Evolutionary conservation across 2,888 invertebrate species (phyloP), one percentile per base, ranked within the genome.

Genomic region (Lottia scabra): DNA sequence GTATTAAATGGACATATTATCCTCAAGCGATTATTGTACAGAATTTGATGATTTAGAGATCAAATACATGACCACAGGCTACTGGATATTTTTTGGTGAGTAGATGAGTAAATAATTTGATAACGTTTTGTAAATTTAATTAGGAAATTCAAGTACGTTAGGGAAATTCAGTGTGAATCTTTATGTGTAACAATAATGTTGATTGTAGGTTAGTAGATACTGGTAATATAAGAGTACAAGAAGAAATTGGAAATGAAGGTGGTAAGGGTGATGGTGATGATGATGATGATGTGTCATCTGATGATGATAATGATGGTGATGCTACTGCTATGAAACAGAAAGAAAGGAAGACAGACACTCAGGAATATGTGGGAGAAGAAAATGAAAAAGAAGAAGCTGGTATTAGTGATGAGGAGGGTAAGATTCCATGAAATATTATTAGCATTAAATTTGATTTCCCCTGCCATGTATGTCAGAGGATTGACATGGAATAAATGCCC

Each of bases 271-370:
- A 80, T 68, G 84, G 85, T 12, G 81, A 79, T 15, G 84, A 82
- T 65, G 26, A 45, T 44, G 89, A 90, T 62, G 90, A 90, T 10
- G 86, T 87, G 68, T 90, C 90, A 68, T 90, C 90, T 15, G 90
- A 89, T 89, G 78, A 93, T 89, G 89, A 90, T 80, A 93, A 93
- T 83, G 92, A 92, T 79, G 93, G 93, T 77, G 94, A 94, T 82
- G 93, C 93, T 79, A 93, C 93, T 69, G 92, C 93, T 23, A 82
- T 79, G 27, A 84, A 84, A 68, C 80, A 80, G 43, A 75, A 76
- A 73, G 68, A 75, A 70, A 76, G 77, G 48, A 80, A 76, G 66
- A 71, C 79, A 76, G 88, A 81, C 80, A 84, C 84, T 13, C 84
- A 83, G 38, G 87, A 85, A 74, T 84, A 89, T 86, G 73, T 91